Evolutionary conservation across 2,113 vertebrate species (phyloP).

Genomic region (Hemiprocne comata): DNA sequence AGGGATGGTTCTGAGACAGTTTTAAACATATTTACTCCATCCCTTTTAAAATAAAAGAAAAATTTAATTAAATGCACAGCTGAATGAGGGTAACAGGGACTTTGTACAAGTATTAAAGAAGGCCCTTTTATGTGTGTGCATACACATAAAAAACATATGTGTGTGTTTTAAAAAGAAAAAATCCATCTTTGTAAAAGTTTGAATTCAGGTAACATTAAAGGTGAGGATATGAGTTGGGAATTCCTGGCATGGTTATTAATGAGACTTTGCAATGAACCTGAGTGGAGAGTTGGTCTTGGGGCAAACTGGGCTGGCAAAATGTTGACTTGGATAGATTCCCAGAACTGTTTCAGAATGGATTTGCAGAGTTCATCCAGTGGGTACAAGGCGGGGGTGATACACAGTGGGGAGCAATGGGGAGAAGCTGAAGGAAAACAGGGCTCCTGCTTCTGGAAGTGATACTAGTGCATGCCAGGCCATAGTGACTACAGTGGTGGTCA

Average conservation of each 20-base stretch:
- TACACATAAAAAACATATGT: accelerated
- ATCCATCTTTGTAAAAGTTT: neutral
- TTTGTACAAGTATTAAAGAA: neutral
- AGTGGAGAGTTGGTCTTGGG: neutral
- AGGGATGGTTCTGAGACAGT: neutral
- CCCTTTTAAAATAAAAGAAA: neutral
- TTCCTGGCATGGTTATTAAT: neutral
- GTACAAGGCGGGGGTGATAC: accelerated
- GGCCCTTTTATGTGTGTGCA: neutral
- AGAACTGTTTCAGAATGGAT: neutral
- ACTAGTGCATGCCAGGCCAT: neutral
- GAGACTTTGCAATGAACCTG: neutral
- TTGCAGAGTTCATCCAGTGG: neutral
- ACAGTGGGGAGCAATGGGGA: neutral
- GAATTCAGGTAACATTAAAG: neutral
- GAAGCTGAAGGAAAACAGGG: neutral
- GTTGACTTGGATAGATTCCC: neutral
- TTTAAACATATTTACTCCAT: neutral
- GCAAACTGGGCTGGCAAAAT: neutral
- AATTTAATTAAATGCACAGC: neutral
- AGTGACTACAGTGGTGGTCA: too few species aligned
- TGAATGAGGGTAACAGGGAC: neutral
- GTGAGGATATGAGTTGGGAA: neutral
- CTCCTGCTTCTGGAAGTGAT: neutral
- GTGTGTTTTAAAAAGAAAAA: neutral